Base-by-base conservation (phyloP, 2,113 vertebrate genomes). In the Ondatra zibethicus region DNA sequence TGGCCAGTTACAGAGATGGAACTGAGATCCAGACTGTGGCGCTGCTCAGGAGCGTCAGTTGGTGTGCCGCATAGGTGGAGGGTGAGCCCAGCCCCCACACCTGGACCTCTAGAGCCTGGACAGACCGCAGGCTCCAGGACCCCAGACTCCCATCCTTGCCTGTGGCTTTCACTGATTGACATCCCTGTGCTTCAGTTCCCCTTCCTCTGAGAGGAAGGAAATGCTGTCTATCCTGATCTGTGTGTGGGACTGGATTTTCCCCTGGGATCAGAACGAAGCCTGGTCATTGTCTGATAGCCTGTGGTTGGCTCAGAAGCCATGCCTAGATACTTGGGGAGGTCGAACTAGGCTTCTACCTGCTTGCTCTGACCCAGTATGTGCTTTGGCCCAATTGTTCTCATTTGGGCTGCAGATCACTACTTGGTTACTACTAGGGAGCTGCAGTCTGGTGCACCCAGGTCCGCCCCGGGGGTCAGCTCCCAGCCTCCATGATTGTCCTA, bases 391-490 rank as follows among this genome's bases (percentile, higher is more conserved):
- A 39, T 13, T 1, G 0, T 33, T 42, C 29, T 19, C 16, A 16
- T 17, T 17, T 27, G 61, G 33, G 52, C n/a, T 5, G 19, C n/a
- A 58, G 19, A 58, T 75, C 8, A 27, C 58, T 58, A 58, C 58
- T 58, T 19, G 39, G 33, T 29, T 23, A 65, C 31, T 45, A 70
- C 33, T 17, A 39, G 61, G 80, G 42, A 42, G 16, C n/a, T 17
- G 0, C 2, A 13, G 89, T 13, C 0, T 0, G 1, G 75, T 25
- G 16, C 63, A 70, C 66, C n/a, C 33, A 42, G 55, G 61, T n/a
- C 11, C 0, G 5, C 31, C 12, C 4, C 11, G 1, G 31, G 19
- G 50, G 21, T 66, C 93, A 94, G 66, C 33, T n/a, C 87, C 17
- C 13, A 7, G 50, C 45, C 5, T 29, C 36, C 7, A 0, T 50